A percentile compares a stretch with the other conserved stretches of the same genome.
phyloP scores from a whole-genome alignment of 2,888 invertebrate species.

The Cheiracanthium punctorium region DNA sequence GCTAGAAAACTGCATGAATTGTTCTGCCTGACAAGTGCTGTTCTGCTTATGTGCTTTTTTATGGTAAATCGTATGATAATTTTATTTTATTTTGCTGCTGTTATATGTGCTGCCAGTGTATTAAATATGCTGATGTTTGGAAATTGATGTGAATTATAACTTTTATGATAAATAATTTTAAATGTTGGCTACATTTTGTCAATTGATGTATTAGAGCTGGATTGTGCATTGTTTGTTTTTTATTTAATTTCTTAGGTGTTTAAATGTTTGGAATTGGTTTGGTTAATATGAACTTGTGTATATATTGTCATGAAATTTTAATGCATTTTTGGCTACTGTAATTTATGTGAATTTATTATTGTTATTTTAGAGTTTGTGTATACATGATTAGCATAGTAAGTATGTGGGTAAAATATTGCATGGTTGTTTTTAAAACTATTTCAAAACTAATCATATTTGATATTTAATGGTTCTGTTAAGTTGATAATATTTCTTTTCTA shows the following conservation, averaged over 20 bases:
- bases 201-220: background rate
- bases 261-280: background rate
- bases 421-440: background rate
- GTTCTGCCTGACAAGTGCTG: slow-evolving; percentile 37
- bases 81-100: slow-evolving; percentile 48
- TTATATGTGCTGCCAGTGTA: slow-evolving; percentile 8
- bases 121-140: background rate
- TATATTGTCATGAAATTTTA: background rate
- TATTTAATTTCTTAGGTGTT: background rate
- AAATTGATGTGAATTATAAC: background rate
- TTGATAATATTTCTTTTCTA: no score
- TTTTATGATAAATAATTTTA: no score
- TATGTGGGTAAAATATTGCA: no score
- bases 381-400: no score
- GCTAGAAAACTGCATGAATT: slow-evolving; percentile 51
- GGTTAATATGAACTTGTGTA: background rate
- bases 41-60: slow-evolving; percentile 49
- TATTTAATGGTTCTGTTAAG: no score
- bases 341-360: no score
- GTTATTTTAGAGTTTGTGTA: no score
- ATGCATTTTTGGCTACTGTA: background rate
- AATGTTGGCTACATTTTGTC: background rate
- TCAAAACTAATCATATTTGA: background rate
- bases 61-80: slow-evolving; percentile 33
- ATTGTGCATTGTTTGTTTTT: background rate